These are phyloP conservation scores for Chunga burmeisteri DNA, from an alignment of 2,113 vertebrate species.

Conservation along the genomic window DNA sequence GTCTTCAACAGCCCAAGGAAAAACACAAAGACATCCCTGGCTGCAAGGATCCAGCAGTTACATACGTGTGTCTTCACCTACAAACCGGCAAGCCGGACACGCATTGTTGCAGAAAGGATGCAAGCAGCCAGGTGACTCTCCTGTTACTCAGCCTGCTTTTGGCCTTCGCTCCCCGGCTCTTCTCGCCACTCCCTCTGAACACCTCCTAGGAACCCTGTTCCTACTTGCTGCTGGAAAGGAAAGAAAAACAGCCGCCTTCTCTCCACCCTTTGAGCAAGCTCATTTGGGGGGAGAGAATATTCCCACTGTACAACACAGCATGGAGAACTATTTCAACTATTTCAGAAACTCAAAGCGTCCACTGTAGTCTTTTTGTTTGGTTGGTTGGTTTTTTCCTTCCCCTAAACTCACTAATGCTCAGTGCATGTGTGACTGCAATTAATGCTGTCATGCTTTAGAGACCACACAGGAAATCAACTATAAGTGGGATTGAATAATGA, in stretches of 20 bases:
- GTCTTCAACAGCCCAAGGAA: background rate
- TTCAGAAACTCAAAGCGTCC: background rate
- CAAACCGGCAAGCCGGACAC: background rate
- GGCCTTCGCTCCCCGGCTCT: background rate
- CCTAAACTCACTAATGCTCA: background rate
- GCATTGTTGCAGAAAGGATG: background rate
- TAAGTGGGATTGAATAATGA: background rate
- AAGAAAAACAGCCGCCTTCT: background rate
- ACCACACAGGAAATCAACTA: background rate
- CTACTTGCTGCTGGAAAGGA: constrained; percentile 29
- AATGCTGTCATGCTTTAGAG: background rate
- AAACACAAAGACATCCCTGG: background rate
- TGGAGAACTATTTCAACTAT: background rate
- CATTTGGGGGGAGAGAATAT: background rate
- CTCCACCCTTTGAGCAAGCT: background rate
- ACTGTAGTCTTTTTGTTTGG: background rate
- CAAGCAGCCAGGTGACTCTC: constrained; percentile 13
- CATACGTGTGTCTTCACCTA: background rate
- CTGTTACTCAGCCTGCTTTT: constrained; percentile 44
- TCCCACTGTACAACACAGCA: background rate
- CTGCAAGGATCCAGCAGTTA: background rate
- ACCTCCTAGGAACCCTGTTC: constrained; percentile 41
- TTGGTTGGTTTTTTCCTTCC: background rate
- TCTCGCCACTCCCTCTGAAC: constrained; percentile 51
- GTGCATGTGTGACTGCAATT: background rate